Evolutionary conservation across 1,140 invertebrate genomes (phyloP), one percentile per base, ranked within the genome.

Genomic region (Papilio xuthus): DNA sequence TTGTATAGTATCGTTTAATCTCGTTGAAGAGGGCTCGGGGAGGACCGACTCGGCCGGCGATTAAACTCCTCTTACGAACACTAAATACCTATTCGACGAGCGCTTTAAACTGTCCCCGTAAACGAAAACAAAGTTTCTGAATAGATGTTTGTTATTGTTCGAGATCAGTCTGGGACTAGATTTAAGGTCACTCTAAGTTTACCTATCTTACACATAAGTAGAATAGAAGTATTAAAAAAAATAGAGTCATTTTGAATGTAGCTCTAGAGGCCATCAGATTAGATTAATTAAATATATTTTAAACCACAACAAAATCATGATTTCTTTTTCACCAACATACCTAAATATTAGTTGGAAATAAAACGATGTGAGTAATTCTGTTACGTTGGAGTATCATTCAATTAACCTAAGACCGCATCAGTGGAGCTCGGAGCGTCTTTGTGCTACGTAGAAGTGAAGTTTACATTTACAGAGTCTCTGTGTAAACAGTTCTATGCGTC

Each of bases 391-490:
- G 84, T 85, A 84, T 86, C 83, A 84, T 86, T 88, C 81, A 86
- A 88, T 88, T 88, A 88, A 86, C 83, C 83, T 86, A 78, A 84
- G 81, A 85, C 82, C 83, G 73, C 84, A 85, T 75, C 77, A 83
- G 82, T 63, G 56, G 78, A 81, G 82, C 76, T 84, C 77, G 63
- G 79, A 83, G 83, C 82, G 83, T 85, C 85, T 85, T 84, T 85
- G 82, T 85, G 84, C 82, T 82, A 79, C 78, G 83, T 79, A 82
- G 78, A 83, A 79, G 82, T 82, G 79, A 87, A 90, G 86, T 90
- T 90, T 83, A 78, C 83, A 78, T 86, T 90, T 85, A 82, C 70
- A 84, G 83, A 88, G 85, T 85, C 83, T 73, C 63, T 84, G 77
- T 79, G 80, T 84, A 89, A 90, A 89, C 87, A 89, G 79, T 78